Evolutionary conservation across 2,797 vertebrate genomes (phyloP), one percentile per base, ranked within the genome.

Genomic region (Aythya fuligula): DNA sequence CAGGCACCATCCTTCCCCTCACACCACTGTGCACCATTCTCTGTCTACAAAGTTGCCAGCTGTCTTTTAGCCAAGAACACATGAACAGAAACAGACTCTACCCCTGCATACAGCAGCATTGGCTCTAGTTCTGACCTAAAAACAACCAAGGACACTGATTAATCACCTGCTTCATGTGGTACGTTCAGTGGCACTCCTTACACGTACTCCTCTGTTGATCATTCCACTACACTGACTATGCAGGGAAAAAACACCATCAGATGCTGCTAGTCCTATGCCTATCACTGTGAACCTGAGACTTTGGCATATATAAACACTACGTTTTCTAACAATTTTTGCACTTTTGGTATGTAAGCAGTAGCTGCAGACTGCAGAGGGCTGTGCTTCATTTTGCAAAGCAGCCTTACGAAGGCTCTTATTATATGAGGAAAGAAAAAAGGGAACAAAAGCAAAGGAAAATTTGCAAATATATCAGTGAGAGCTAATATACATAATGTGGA

Each of bases 201-300:
- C 30, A 32, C 2, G 2, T 41, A 84, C 45, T 49, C 58, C 54
- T 45, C 0, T 22, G 72, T 0, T 0, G 15, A 77, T 56, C 34
- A 43, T 17, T 76, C 32, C 11, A 27, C 8, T 51, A 38, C 39
- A 39, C 19, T 30, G 53, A 73, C 64, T 58, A 20, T 11, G 12
- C 1, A 54, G 22, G 39, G 17, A 9, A 18, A 61, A 43, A 53
- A 7, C 8, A 56, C 16, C 9, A 67, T 3, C 5, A 1, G 2
- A 30, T 36, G 47, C 76, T 43, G 32, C 56, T 62, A 28, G 60
- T 36, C 19, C 25, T 60, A 1, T 11, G 24, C 10, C 6, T 22
- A 18, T 28, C 67, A 43, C 17, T 2, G 12, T 27, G 28, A 38
- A 64, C 18, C 38, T 49, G 25, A 94, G 57, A n/a, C 5, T 72